These are phyloP conservation scores for Alviniconcha strummeri DNA, from an alignment of 2,888 invertebrate species.

Conservation along the genomic window DNA sequence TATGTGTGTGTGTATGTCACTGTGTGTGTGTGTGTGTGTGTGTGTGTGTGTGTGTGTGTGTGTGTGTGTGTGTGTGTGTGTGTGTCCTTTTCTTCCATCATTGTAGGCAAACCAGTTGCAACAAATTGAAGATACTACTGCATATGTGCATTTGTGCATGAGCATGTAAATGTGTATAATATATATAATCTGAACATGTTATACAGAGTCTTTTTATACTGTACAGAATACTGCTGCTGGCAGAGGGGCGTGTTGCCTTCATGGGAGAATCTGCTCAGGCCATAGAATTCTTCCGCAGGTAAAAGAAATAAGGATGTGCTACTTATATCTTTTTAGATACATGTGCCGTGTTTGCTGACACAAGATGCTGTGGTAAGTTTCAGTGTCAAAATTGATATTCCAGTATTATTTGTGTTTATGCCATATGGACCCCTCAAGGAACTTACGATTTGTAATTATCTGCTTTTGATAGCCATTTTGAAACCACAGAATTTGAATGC, in stretches of 20 bases:
- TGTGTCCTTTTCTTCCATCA: background rate
- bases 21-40: background rate
- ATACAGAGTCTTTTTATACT: too few relatives aligned
- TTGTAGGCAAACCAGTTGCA: too few relatives aligned
- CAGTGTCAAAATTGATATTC: too few relatives aligned
- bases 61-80: slow-evolving; percentile 6
- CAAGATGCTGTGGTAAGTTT: too few relatives aligned
- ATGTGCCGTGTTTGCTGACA: too few relatives aligned
- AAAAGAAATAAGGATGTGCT: background rate
- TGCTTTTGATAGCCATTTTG: too few relatives aligned
- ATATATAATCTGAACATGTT: background rate
- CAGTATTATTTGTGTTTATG: too few relatives aligned
- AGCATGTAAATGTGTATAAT: background rate
- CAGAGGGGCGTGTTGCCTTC: slow-evolving; percentile 90
- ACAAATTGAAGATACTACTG: too few relatives aligned
- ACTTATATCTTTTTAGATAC: too few relatives aligned
- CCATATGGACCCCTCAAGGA: too few relatives aligned
- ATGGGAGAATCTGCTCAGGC: slow-evolving; percentile 82
- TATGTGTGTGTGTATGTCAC: background rate
- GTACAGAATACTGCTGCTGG: slow-evolving; percentile 81
- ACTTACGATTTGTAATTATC: too few relatives aligned
- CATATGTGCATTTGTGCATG: slow-evolving; percentile 13
- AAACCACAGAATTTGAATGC: too few relatives aligned
- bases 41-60: background rate
- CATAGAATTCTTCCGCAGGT: slow-evolving; percentile 71